A percentile compares a stretch with the other conserved stretches of the same genome.
These are phyloP conservation scores for Gibbula magus DNA, from an alignment of 2,888 invertebrate genomes.

Conservation along the genomic window DNA sequence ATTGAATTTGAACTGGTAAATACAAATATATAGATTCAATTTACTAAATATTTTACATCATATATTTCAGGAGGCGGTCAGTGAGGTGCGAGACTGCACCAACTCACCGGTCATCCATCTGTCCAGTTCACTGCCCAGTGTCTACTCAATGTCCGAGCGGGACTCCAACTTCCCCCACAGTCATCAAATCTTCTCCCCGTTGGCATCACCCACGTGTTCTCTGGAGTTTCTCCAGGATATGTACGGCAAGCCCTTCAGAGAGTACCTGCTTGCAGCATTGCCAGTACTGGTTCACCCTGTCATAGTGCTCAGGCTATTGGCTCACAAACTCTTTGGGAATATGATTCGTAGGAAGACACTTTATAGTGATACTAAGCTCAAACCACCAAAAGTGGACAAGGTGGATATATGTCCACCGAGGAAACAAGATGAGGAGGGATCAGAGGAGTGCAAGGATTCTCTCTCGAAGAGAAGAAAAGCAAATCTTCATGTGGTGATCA, in stretches of 20 bases:
- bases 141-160: slow-evolving; percentile 41
- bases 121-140: slow-evolving; percentile 55
- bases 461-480: slow-evolving; percentile 39
- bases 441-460: slow-evolving; percentile 32
- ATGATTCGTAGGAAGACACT: slow-evolving; percentile 76
- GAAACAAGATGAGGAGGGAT: slow-evolving; percentile 23
- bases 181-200: slow-evolving; percentile 54
- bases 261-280: slow-evolving; percentile 72
- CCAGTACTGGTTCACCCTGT: slow-evolving; percentile 79
- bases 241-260: slow-evolving; percentile 61
- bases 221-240: slow-evolving; percentile 60
- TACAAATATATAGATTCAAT: not conserved
- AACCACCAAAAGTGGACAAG: slow-evolving; percentile 59
- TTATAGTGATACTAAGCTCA: slow-evolving; percentile 51
- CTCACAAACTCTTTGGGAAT: slow-evolving; percentile 79
- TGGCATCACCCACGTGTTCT: slow-evolving; percentile 64
- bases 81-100: slow-evolving; percentile 52
- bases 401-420: slow-evolving; percentile 64
- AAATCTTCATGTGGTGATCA: slow-evolving; percentile 54
- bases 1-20: not conserved
- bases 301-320: slow-evolving; percentile 78
- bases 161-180: slow-evolving; percentile 20
- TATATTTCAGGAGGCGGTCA: slow-evolving; percentile 58
- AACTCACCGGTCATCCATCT: slow-evolving; percentile 55
- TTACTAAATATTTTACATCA: not conserved